Conservation (phyloP, 1,140 invertebrate species). For the Drosophila novamexicana region DNA sequence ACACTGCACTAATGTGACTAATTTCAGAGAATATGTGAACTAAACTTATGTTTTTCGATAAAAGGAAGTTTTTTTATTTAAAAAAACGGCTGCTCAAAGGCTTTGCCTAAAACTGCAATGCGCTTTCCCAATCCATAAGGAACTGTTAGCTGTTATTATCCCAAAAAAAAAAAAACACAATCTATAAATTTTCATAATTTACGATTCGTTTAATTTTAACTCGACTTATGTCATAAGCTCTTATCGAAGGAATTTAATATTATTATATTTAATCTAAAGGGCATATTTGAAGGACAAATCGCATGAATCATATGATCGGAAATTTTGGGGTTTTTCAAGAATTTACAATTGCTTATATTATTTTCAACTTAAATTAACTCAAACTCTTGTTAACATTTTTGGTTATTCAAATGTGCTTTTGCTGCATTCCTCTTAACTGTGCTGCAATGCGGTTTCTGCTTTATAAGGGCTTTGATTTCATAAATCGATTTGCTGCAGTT, state of each 20-base stretch:
- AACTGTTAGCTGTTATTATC: not conserved
- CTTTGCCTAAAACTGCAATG: too few relatives aligned
- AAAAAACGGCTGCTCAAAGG: too few relatives aligned
- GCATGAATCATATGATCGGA: conserved; percentile 17
- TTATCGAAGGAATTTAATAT: conserved; percentile 26
- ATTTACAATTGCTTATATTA: not conserved
- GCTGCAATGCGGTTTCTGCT: not conserved
- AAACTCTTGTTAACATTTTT: not conserved
- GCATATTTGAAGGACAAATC: conserved; percentile 6
- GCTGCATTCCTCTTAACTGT: not conserved
- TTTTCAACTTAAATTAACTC: not conserved
- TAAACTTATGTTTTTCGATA: not conserved
- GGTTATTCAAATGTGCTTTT: not conserved
- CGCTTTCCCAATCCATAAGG: not conserved
- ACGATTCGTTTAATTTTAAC: conserved; percentile 28
- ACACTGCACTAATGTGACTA: conserved; percentile 21
- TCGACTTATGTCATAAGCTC: not conserved
- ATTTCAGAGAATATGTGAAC: not conserved
- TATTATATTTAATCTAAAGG: conserved; percentile 28
- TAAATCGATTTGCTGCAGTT: conserved; percentile 26
- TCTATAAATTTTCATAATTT: conserved; percentile 20
- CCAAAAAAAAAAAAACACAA: conserved; percentile 5
- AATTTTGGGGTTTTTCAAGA: not conserved
- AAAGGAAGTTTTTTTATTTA: not conserved
- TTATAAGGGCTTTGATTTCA: conserved; percentile 9